Evolutionary conservation across 1,140 invertebrate genomes (phyloP).

Genomic region (Riptortus pedestris): DNA sequence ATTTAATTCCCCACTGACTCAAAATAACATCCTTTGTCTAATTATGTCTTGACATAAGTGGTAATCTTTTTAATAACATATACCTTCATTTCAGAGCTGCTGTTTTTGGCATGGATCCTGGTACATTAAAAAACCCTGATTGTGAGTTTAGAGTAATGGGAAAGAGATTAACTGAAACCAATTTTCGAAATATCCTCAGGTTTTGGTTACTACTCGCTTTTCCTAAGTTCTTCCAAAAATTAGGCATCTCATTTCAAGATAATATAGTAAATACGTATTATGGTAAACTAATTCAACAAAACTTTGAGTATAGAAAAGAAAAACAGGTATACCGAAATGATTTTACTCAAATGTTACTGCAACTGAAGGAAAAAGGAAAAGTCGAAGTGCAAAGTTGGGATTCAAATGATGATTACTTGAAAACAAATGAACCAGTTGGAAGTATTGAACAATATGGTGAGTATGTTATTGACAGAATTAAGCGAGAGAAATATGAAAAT

Average conservation of each 20-base stretch:
- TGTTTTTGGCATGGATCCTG: slow-evolving; percentile 47
- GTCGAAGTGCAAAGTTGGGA: slow-evolving; percentile 10
- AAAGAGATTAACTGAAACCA: slow-evolving; percentile 35
- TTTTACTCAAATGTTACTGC: slow-evolving; percentile 32
- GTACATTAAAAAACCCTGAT: slow-evolving; percentile 42
- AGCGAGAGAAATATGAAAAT: background rate
- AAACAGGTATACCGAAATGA: slow-evolving; percentile 30
- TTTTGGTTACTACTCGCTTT: background rate
- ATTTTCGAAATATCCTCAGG: background rate
- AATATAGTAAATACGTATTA: slow-evolving; percentile 28
- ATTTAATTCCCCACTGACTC: no score
- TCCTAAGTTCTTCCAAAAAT: slow-evolving; percentile 18
- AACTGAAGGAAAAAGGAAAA: slow-evolving; percentile 28
- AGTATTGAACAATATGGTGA: slow-evolving; percentile 9
- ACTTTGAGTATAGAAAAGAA: slow-evolving; percentile 29
- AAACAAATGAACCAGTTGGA: background rate
- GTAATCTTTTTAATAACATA: no score
- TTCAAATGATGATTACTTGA: slow-evolving; percentile 22
- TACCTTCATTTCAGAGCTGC: slow-evolving; percentile 34
- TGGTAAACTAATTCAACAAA: slow-evolving; percentile 25
- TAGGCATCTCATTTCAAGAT: slow-evolving; percentile 19
- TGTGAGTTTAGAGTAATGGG: slow-evolving; percentile 37
- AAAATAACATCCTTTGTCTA: no score
- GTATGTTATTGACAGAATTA: background rate
- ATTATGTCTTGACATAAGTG: no score